Conservation (phyloP, 1,140 invertebrate genomes). For the Saccostrea glomerata region DNA sequence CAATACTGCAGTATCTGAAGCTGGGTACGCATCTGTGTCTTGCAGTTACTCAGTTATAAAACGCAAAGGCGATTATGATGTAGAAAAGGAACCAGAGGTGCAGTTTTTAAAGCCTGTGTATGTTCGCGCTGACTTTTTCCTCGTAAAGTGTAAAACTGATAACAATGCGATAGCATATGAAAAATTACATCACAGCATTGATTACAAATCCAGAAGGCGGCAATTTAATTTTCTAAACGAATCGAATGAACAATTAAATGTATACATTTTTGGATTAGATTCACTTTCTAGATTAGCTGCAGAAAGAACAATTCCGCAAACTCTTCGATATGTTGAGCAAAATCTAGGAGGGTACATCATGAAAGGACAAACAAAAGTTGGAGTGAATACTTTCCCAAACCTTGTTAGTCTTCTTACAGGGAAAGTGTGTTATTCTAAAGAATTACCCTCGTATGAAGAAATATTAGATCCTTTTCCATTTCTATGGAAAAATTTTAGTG, state of each 20-base stretch:
- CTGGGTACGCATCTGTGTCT: slow-evolving; percentile 69
- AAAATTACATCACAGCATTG: slow-evolving; percentile 60
- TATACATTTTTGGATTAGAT: slow-evolving; percentile 91
- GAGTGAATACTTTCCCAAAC: slow-evolving; percentile 55
- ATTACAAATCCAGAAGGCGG: slow-evolving; percentile 40
- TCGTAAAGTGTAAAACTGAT: slow-evolving; percentile 72
- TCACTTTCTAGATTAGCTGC: slow-evolving; percentile 91
- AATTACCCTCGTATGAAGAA: slow-evolving; percentile 43
- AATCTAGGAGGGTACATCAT: slow-evolving; percentile 68
- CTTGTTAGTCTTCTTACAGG: slow-evolving; percentile 49
- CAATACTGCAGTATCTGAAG: slow-evolving; percentile 59
- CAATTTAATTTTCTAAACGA: slow-evolving; percentile 53
- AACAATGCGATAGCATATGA: slow-evolving; percentile 70
- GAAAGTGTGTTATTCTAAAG: slow-evolving; percentile 39
- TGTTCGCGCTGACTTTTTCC: slow-evolving; percentile 78
- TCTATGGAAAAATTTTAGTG: slow-evolving; percentile 80
- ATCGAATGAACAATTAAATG: slow-evolving; percentile 69
- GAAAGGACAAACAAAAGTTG: slow-evolving; percentile 75
- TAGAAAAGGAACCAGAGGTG: slow-evolving; percentile 70
- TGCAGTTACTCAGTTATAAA: slow-evolving; percentile 60
- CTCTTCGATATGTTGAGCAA: slow-evolving; percentile 81
- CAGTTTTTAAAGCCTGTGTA: slow-evolving; percentile 55
- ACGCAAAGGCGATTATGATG: slow-evolving; percentile 62
- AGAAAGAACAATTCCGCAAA: slow-evolving; percentile 88
- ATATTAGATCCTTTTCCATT: slow-evolving; percentile 78